These are phyloP conservation scores for Pseudochromis fuscus DNA, from an alignment of 2,797 vertebrate genomes.

Conservation along the genomic window DNA sequence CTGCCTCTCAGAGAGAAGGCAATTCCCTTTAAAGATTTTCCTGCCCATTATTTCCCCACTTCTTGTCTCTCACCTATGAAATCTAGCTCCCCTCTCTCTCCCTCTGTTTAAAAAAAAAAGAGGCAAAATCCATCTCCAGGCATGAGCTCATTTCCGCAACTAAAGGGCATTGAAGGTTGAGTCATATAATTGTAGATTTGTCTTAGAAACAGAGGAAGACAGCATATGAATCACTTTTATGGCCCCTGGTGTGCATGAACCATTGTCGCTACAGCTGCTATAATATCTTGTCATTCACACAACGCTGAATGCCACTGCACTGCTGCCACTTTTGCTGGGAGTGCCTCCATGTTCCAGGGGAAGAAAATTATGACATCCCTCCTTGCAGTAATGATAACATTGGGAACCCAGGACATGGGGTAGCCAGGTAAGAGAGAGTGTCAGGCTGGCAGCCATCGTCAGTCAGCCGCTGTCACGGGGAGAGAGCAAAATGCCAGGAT, in stretches of 20 bases:
- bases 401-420: slow-evolving; percentile 77
- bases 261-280: slow-evolving; percentile 64
- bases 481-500: slow-evolving; percentile 76
- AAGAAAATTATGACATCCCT: slow-evolving; percentile 71
- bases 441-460: slow-evolving; percentile 77
- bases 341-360: slow-evolving; percentile 63
- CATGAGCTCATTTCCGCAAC: slow-evolving; percentile 61
- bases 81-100: slow-evolving; percentile 9
- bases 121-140: slow-evolving; percentile 42
- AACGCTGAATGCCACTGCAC: slow-evolving; percentile 62
- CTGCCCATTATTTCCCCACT: slow-evolving; percentile 48
- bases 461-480: slow-evolving; percentile 76
- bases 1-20: slow-evolving; percentile 58
- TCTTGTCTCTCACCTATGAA: slow-evolving; percentile 44
- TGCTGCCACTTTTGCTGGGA: slow-evolving; percentile 67
- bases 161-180: slow-evolving; percentile 77
- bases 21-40: slow-evolving; percentile 72
- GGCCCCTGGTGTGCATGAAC: slow-evolving; percentile 65
- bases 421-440: slow-evolving; percentile 69
- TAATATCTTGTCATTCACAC: slow-evolving; percentile 81
- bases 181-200: slow-evolving; percentile 76
- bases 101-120: slow-evolving; percentile 14
- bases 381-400: slow-evolving; percentile 78
- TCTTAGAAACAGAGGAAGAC: slow-evolving; percentile 69
- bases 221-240: slow-evolving; percentile 76